Conservation (phyloP, 2,888 invertebrate genomes). For the Craniophora ligustri region DNA sequence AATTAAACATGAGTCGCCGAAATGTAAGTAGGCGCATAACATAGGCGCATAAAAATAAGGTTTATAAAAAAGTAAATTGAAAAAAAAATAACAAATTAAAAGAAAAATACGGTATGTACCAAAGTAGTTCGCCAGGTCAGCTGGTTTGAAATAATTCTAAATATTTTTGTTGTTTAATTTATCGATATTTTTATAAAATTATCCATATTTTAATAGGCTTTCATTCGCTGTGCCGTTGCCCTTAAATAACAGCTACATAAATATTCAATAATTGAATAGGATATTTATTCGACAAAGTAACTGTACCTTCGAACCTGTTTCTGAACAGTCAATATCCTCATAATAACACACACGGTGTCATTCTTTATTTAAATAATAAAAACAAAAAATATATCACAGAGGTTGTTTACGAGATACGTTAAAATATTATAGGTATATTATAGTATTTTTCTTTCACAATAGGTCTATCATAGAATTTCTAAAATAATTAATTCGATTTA, state of each 20-base stretch:
- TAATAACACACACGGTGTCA: conserved; percentile 49
- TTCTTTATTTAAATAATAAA: conserved; percentile 34
- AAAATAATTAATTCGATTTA: too few species aligned
- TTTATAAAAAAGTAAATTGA: too few species aligned
- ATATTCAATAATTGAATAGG: conserved; percentile 38
- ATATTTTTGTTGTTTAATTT: background rate
- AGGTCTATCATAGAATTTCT: background rate
- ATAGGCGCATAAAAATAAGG: too few species aligned
- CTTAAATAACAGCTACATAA: conserved; percentile 34
- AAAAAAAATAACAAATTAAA: too few species aligned
- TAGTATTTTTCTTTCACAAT: too few species aligned
- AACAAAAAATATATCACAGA: conserved; percentile 19
- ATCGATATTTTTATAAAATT: background rate
- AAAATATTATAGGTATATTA: too few species aligned
- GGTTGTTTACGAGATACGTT: conserved; percentile 22
- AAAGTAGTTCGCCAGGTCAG: too few species aligned
- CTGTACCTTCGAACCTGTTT: conserved; percentile 72
- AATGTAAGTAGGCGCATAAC: too few species aligned
- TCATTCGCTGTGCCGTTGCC: conserved; percentile 50
- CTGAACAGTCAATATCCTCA: conserved; percentile 74
- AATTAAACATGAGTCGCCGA: too few species aligned
- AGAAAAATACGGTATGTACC: too few species aligned
- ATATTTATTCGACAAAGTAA: conserved; percentile 62
- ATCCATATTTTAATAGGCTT: conserved; percentile 7
- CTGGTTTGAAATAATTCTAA: too few species aligned